Evolutionary conservation across 2,797 vertebrate genomes (phyloP).

Genomic region (Microctenopoma stevenorrisi): DNA sequence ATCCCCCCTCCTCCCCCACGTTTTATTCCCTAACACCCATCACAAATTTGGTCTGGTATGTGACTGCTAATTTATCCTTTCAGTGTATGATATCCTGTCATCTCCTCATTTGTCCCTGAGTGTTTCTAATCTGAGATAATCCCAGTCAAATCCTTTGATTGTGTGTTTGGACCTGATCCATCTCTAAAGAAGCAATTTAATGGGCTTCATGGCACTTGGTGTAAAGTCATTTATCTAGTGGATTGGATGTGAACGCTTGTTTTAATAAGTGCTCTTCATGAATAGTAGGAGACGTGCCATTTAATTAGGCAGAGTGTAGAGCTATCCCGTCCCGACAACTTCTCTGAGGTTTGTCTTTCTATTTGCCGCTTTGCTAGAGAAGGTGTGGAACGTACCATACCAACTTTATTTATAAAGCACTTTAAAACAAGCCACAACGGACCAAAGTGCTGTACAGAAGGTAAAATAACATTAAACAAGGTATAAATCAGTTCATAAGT

Average conservation of each 20-base stretch:
- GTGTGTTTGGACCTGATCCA: constrained; percentile 97
- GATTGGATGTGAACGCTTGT: constrained; percentile 93
- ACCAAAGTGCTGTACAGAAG: no score
- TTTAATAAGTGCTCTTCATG: constrained; percentile 96
- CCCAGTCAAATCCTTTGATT: constrained; percentile 98
- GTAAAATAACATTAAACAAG: no score
- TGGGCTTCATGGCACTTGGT: constrained; percentile 96
- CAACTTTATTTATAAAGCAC: no score
- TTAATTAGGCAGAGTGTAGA: constrained; percentile 94
- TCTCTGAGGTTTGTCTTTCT: constrained; percentile 68
- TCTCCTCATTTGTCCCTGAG: constrained; percentile 88
- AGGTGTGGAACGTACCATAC: neutral
- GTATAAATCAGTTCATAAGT: no score
- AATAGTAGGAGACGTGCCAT: constrained; percentile 90
- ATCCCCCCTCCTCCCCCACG: constrained; percentile 25
- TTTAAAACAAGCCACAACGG: no score
- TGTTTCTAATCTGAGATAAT: constrained; percentile 98
- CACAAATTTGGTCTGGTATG: constrained; percentile 86
- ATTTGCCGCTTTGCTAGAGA: constrained; percentile 26
- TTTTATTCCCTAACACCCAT: constrained; percentile 78
- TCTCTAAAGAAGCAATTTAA: constrained; percentile 93
- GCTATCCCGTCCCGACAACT: constrained; percentile 87
- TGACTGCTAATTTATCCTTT: constrained; percentile 91
- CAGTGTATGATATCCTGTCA: constrained; percentile 91
- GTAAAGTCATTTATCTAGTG: constrained; percentile 92